Base-by-base conservation (phyloP, 2,797 vertebrate genomes). In the Centroberyx gerrardi region DNA sequence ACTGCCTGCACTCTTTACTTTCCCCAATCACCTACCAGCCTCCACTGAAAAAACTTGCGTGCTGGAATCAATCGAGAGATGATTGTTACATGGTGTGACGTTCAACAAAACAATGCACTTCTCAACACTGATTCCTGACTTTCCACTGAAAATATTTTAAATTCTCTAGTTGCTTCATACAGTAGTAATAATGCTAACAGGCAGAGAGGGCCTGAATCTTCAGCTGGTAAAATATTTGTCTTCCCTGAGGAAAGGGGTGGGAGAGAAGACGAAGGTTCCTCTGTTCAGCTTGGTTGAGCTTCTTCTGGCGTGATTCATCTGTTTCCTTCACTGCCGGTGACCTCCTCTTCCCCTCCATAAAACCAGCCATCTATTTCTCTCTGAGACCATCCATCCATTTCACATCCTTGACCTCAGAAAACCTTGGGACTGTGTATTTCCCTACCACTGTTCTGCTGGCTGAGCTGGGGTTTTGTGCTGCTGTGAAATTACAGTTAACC, bases 301-400 rank as follows among this genome's bases (percentile, higher is more conserved):
- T 81, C 68, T 75, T 74, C 42, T 61, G 49, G 12, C 42, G 27
- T 85, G 83, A 87, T 83, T 87, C 81, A 89, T 87, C 72, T 58
- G 65, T 74, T 72, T 74, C 54, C 61, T 72, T 84, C 67, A 70
- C 62, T 51, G 77, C 52, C 54, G 29, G n/a, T 80, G 74, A 90
- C 85, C 86, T 79, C 76, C 13, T 76, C 65, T 53, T 74, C 62
- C 74, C 63, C 84, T 82, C 76, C 53, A 84, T 83, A 82, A 84
- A 89, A 82, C 49, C 9, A 0, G 58, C 74, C 84, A 72, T 81
- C 70, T 63, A 76, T 86, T 84, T 72, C 75, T 75, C 58, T 72
- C 29, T 0, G 2, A 40, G 29, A 62, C 67, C 68, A 80, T 74
- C 76, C 62, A 63, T 88, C 68, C 74, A 55, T 81, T 79, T 74